Evolutionary conservation across 2,797 vertebrate genomes (phyloP).

Genomic region (Thaleichthys pacificus): DNA sequence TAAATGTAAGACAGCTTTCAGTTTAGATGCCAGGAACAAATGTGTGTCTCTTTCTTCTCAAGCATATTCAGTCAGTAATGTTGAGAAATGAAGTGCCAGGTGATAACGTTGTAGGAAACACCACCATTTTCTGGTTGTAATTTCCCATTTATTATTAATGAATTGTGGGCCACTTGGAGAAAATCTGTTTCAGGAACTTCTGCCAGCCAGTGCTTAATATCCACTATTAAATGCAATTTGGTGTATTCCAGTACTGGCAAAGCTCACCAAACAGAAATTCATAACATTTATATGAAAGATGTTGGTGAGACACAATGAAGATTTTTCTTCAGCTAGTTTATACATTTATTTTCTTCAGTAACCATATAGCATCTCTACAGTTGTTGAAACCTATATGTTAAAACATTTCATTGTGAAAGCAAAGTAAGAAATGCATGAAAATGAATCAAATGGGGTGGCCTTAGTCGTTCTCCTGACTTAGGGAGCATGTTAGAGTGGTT

Average conservation of each 20-base stretch:
- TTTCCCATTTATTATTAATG: slow-evolving; percentile 34
- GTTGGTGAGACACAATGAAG: slow-evolving; percentile 34
- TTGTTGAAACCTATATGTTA: background rate
- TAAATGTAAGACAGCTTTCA: slow-evolving; percentile 59
- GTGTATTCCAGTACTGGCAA: slow-evolving; percentile 40
- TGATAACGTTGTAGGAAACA: slow-evolving; percentile 48
- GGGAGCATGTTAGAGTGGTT: slow-evolving; percentile 65
- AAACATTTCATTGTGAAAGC: slow-evolving; percentile 43
- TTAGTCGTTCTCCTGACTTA: slow-evolving; percentile 70
- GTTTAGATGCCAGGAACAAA: slow-evolving; percentile 76
- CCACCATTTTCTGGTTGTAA: slow-evolving; percentile 49
- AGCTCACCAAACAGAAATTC: background rate
- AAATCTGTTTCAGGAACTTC: background rate
- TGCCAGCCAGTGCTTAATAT: background rate
- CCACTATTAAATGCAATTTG: slow-evolving; percentile 41
- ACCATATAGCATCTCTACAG: slow-evolving; percentile 9
- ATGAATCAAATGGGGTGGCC: slow-evolving; percentile 70
- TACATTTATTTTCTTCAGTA: background rate
- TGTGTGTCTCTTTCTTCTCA: slow-evolving; percentile 46
- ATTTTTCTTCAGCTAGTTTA: slow-evolving; percentile 8
- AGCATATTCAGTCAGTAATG: slow-evolving; percentile 18
- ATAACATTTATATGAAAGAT: slow-evolving; percentile 9
- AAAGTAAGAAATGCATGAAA: slow-evolving; percentile 42
- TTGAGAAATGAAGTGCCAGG: slow-evolving; percentile 50
- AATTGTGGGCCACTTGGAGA: slow-evolving; percentile 7